Conservation (phyloP, 1,140 invertebrate genomes). For the Drosophila lowei region DNA sequence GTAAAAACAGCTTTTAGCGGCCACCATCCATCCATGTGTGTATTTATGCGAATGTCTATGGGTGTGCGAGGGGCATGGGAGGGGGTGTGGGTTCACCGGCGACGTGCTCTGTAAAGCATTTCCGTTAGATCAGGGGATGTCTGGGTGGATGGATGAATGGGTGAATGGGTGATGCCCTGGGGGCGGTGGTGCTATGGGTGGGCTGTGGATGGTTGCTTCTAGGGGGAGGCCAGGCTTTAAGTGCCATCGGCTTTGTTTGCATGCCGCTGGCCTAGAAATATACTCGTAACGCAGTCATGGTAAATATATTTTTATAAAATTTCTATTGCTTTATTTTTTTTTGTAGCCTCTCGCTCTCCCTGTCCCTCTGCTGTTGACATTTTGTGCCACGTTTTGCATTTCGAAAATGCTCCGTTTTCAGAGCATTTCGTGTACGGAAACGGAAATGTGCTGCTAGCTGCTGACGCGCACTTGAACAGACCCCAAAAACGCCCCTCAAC, state of each 20-base stretch:
- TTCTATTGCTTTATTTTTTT: slow-evolving; percentile 71
- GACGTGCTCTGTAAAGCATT: slow-evolving; percentile 74
- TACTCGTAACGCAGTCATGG: slow-evolving; percentile 53
- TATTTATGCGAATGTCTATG: slow-evolving; percentile 21
- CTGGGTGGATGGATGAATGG: not conserved
- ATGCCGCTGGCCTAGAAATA: slow-evolving; percentile 70
- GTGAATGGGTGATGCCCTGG: not conserved
- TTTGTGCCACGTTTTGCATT: slow-evolving; percentile 78
- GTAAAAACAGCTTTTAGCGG: slow-evolving; percentile 80
- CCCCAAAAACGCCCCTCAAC: slow-evolving; percentile 9
- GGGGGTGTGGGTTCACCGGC: slow-evolving; percentile 35
- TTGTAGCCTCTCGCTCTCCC: not conserved
- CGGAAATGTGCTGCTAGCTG: slow-evolving; percentile 75
- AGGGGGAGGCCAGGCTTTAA: slow-evolving; percentile 49
- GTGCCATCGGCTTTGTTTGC: slow-evolving; percentile 77
- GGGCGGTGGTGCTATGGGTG: too few relatives aligned
- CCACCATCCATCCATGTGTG: slow-evolving; percentile 59
- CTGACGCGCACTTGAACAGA: slow-evolving; percentile 62
- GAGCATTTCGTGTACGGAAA: slow-evolving; percentile 78
- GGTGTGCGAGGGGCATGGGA: slow-evolving; percentile 15
- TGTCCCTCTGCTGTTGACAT: slow-evolving; percentile 59
- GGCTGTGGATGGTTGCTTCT: too few relatives aligned
- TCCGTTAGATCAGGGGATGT: slow-evolving; percentile 47
- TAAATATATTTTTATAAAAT: slow-evolving; percentile 73
- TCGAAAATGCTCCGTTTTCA: slow-evolving; percentile 75